Evolutionary conservation across 2,888 invertebrate genomes (phyloP), one percentile per base, ranked within the genome.

Genomic region (Caenorhabditis sp.): DNA sequence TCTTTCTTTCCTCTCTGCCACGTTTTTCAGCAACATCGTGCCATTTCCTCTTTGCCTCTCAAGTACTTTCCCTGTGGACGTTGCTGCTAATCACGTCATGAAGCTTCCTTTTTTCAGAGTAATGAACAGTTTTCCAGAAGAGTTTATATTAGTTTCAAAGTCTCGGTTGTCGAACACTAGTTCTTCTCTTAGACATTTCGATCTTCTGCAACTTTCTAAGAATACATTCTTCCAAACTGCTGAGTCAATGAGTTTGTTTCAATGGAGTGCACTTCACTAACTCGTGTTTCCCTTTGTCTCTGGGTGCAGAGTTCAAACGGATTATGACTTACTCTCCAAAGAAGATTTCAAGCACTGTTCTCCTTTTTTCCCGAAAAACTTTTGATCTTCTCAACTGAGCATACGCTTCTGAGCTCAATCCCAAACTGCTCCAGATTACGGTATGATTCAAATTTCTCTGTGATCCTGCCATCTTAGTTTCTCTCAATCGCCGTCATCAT

Each of bases 21-120:
- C 44, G 32, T 55, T 58, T 65, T 53, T 53, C 53, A 64, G 56
- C 55, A 50, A 50, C 32, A 24, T n/a, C 44, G 44, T 40, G 40
- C 37, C 51, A 40, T 35, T 58, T 44, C 50, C 24, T 58, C 8
- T 37, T 64, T 40, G n/a, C n/a, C n/a, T n/a, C n/a, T 22, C 15
- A n/a, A 47, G 47, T 47, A 2, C 47, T 24, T 13, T 24, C 53
- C 26, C 53, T 3, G 8, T 53, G 22, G 24, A 53, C 53, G 18
- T 26, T 53, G 3, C 53, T 15, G 1, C 22, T 13, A 5, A 53
- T 24, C 24, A 47, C 47, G 47, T 47, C 47, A 47, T 47, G 2
- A 2, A 5, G 18, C 47, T 20, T 3, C 47, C 4, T 18, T 20
- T 47, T 47, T 13, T 4, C 20, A 50, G n/a, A n/a, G n/a, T n/a